Base-by-base conservation (phyloP, 2,888 invertebrate species). In the Melanotus villosus region DNA sequence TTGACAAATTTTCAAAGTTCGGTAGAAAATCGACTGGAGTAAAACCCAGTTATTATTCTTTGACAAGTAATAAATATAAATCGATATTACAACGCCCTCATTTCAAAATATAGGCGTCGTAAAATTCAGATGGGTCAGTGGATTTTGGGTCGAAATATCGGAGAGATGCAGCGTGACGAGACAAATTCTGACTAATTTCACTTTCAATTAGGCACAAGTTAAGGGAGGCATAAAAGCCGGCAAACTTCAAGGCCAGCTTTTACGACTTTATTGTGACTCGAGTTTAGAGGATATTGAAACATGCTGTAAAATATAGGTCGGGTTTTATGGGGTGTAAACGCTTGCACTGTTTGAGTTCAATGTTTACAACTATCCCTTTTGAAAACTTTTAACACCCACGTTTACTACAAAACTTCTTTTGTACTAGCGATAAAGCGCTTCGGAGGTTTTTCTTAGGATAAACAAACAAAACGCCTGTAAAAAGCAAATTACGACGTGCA, bases 351-450 rank as follows among this genome's bases (percentile, higher is more conserved):
- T 56, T 62, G 56, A 34, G 10, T 57, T 56, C 34, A 26, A 32
- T 65, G 65, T 65, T 65, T 65, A 65, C 65, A 65, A 65, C 65
- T 65, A 65, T 65, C 43, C 57, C 57, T 65, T 64, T 65, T 64
- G 64, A 45, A 57, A 65, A 57, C 45, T 65, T 34, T 19, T 65
- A 63, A 65, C 65, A 26, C 56, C 56, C 56, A 65, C 57, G 43
- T 34, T 57, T 45, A 47, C 57, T 30, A 45, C 43, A 47, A 54
- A 65, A 47, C 19, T 57, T 34, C 34, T 36, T 64, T 57, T 65
- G 65, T 65, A 21, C 43, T 12, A n/a, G 65, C 56, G 6, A 57
- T 65, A 65, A 65, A 65, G 45, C 12, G 26, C 38, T 38, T 63
- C 26, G 26, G 16, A 56, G 45, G 21, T 58, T 57, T n/a, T 56